Evolutionary conservation across 1,140 invertebrate species (phyloP).

Genomic region (Tribolium castaneum): DNA sequence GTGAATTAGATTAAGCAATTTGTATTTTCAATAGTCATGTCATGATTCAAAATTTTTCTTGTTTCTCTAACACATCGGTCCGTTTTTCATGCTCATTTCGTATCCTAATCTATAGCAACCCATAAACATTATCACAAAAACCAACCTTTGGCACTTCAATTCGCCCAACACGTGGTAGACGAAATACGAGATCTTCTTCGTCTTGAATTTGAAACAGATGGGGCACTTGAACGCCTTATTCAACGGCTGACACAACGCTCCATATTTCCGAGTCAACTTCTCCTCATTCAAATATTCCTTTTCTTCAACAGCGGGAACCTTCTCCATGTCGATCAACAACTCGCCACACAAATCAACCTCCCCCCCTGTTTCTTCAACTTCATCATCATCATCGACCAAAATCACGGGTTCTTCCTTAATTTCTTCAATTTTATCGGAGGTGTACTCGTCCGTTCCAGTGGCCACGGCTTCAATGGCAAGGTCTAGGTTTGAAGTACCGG

Average conservation of each 20-base stretch:
- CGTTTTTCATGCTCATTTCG: too few species aligned
- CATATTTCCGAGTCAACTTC: slow-evolving; percentile 51
- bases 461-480: neutral
- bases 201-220: slow-evolving; percentile 67
- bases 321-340: neutral
- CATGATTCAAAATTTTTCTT: too few species aligned
- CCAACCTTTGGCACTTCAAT: slow-evolving; percentile 66
- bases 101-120: too few species aligned
- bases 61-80: too few species aligned
- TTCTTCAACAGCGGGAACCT: neutral
- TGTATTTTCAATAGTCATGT: too few species aligned
- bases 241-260: slow-evolving; percentile 62
- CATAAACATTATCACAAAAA: too few species aligned
- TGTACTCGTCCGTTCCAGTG: slow-evolving; percentile 26
- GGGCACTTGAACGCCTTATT: slow-evolving; percentile 66
- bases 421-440: slow-evolving; percentile 19
- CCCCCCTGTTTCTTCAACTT: neutral
- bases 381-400: slow-evolving; percentile 45
- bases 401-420: slow-evolving; percentile 29
- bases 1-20: too few species aligned
- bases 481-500: slow-evolving; percentile 4
- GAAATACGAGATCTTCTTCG: slow-evolving; percentile 67
- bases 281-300: slow-evolving; percentile 2
- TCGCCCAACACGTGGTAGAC: slow-evolving; percentile 70
- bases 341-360: neutral